Conservation (phyloP, 2,797 vertebrate species). For the Hyperoplus lanceolatus region DNA sequence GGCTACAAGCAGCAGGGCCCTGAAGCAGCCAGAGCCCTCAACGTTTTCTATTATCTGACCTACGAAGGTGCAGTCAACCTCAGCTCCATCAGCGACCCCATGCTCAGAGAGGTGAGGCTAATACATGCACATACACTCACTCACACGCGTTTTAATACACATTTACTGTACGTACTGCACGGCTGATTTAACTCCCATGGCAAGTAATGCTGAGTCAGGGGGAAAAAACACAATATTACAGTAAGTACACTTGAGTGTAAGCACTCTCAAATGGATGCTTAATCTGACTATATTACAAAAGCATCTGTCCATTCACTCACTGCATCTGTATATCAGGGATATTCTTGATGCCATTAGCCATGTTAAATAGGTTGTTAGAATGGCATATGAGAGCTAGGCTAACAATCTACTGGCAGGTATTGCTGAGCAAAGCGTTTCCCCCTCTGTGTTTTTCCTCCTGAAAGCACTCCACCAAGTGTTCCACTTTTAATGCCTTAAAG, state of each 20-base stretch:
- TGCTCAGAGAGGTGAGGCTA: conserved; percentile 92
- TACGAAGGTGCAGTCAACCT: conserved; percentile 96
- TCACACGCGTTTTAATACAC: conserved; percentile 26
- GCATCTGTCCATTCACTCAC: conserved; percentile 54
- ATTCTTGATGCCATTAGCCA: conserved; percentile 75
- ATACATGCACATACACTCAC: neutral
- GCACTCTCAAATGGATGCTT: conserved; percentile 66
- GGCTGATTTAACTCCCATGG: conserved; percentile 42
- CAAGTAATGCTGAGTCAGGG: conserved; percentile 63
- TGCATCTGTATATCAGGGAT: conserved; percentile 47
- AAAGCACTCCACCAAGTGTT: conserved; percentile 77
- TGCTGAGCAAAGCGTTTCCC: conserved; percentile 77
- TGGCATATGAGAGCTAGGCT: conserved; percentile 56
- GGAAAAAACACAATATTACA: conserved; percentile 52
- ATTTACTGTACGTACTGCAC: conserved; percentile 16
- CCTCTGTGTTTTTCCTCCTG: conserved; percentile 60
- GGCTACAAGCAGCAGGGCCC: conserved; percentile 98
- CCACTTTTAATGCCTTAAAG: conserved; percentile 80
- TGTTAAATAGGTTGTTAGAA: conserved; percentile 63
- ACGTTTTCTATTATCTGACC: conserved; percentile 97
- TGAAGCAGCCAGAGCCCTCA: conserved; percentile 93
- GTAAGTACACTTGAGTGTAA: conserved; percentile 62
- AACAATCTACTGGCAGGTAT: conserved; percentile 61
- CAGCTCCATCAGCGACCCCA: conserved; percentile 92
- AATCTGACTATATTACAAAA: conserved; percentile 68